Percentiles rank a stretch among this genome's conserved stretches.
phyloP scores from a whole-genome alignment of 2,888 invertebrate genomes.

The Cheilosia pagana region DNA sequence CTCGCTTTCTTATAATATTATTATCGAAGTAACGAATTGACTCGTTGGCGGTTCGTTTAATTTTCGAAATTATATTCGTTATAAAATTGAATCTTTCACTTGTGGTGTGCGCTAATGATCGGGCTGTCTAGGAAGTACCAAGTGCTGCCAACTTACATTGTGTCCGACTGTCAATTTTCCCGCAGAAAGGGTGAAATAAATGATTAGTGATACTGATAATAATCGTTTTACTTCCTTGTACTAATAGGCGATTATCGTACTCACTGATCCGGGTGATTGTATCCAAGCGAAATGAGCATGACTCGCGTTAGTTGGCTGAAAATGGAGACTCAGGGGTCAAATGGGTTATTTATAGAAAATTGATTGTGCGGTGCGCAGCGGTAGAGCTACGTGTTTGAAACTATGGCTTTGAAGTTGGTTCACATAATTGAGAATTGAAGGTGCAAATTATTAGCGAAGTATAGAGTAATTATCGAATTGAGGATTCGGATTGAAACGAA shows the following conservation, averaged over 20 bases:
- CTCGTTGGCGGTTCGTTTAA: background rate
- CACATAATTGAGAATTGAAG: constrained; percentile 42
- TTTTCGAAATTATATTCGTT: background rate
- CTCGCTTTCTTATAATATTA: background rate
- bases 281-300: constrained; percentile 9
- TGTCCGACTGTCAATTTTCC: constrained; percentile 14
- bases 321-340: constrained; percentile 45
- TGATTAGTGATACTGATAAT: constrained; percentile 32
- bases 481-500: constrained; percentile 16
- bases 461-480: constrained; percentile 28
- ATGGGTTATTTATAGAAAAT: constrained; percentile 49
- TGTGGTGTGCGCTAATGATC: background rate
- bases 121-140: background rate
- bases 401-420: constrained; percentile 14
- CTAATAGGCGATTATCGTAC: constrained; percentile 51
- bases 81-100: background rate
- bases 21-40: no score
- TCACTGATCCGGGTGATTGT: constrained; percentile 59
- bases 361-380: background rate
- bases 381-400: constrained; percentile 22
- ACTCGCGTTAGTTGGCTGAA: background rate
- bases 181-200: constrained; percentile 11
- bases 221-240: constrained; percentile 50
- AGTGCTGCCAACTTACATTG: constrained; percentile 23
- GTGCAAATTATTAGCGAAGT: constrained; percentile 47